These are phyloP conservation scores for Dioctria rufipes DNA, from an alignment of 2,888 invertebrate genomes.

Conservation along the genomic window DNA sequence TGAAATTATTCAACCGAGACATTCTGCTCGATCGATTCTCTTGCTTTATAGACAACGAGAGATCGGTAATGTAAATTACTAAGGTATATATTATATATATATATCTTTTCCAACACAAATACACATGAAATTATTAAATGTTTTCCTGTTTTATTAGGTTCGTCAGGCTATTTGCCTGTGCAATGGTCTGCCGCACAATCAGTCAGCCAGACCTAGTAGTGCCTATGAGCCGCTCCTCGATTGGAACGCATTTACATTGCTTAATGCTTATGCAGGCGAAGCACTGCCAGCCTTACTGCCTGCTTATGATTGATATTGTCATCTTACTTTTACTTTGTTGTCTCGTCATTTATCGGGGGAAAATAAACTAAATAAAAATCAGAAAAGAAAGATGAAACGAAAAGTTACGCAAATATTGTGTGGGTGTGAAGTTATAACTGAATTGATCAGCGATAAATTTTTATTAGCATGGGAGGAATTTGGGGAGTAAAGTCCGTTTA, in stretches of 20 bases:
- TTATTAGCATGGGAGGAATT: too few species aligned
- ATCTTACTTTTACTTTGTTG: background rate
- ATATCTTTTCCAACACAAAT: background rate
- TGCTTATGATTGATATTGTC: background rate
- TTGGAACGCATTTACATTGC: background rate
- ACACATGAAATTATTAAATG: background rate
- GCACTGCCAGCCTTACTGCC: constrained; percentile 8
- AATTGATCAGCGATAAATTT: background rate
- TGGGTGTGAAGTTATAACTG: background rate
- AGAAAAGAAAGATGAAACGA: background rate
- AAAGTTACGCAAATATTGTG: background rate
- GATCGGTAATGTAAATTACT: too few species aligned
- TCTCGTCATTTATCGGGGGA: background rate
- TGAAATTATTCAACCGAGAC: constrained; percentile 51
- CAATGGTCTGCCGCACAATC: constrained; percentile 18
- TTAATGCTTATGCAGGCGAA: background rate
- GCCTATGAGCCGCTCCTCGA: background rate
- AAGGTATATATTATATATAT: background rate
- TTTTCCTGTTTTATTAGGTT: background rate
- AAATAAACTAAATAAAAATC: background rate
- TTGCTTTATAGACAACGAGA: background rate
- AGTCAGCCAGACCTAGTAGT: background rate
- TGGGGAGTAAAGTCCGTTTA: too few species aligned
- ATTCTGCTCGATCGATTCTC: constrained; percentile 47
- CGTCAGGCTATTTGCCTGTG: background rate